These are phyloP conservation scores for Adelosebastes latens DNA, from an alignment of 2,797 vertebrate genomes.

Conservation along the genomic window DNA sequence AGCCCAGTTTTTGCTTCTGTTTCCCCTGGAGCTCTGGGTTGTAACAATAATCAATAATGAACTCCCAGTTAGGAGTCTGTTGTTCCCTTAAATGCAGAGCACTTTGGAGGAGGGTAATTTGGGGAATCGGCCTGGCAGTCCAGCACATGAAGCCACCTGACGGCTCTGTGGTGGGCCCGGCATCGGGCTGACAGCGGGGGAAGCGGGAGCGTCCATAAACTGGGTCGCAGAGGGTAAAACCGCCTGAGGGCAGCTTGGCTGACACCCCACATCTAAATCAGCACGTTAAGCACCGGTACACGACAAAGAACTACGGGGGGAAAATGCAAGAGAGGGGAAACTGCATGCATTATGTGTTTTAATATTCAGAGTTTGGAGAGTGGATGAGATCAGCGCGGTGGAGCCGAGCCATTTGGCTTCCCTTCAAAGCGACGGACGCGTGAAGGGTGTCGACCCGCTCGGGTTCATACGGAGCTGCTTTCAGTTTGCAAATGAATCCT, in stretches of 20 bases:
- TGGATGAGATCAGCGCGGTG: conserved; percentile 62
- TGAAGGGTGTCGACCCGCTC: conserved; percentile 40
- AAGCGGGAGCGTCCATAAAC: conserved; percentile 54
- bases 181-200: conserved; percentile 51
- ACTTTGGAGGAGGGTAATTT: conserved; percentile 10
- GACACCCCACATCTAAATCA: conserved; percentile 72
- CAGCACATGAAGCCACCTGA: conserved; percentile 52
- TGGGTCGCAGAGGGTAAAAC: conserved; percentile 65
- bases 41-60: background rate
- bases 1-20: background rate
- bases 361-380: conserved; percentile 65
- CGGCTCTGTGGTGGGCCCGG: conserved; percentile 30
- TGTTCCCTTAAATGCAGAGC: background rate
- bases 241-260: conserved; percentile 64
- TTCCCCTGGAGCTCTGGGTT: background rate
- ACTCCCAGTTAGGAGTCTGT: background rate
- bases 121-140: conserved; percentile 15
- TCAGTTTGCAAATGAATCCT: conserved; percentile 24
- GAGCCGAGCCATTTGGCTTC: conserved; percentile 71
- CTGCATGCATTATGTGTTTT: conserved; percentile 60
- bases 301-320: conserved; percentile 42
- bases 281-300: conserved; percentile 56
- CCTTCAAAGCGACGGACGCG: conserved; percentile 54
- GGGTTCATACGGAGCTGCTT: conserved; percentile 6
- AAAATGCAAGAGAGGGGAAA: conserved; percentile 48